Evolutionary conservation across 2,797 vertebrate genomes (phyloP).

Genomic region (Enteromius radiatus): DNA sequence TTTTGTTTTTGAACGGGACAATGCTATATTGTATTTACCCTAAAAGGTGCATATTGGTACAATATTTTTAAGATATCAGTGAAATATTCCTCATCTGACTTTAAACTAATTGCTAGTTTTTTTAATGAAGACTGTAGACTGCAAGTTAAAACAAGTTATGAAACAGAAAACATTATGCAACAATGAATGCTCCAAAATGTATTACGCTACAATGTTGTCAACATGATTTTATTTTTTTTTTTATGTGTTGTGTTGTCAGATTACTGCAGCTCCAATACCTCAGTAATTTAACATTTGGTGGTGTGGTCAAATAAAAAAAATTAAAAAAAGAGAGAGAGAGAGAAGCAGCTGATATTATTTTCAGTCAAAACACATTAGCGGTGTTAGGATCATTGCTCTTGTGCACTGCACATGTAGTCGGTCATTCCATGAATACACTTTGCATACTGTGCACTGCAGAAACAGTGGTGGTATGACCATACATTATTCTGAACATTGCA

Average conservation of each 20-base stretch:
- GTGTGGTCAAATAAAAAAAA: neutral
- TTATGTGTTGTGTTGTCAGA: neutral
- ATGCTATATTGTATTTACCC: neutral
- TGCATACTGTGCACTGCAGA: neutral
- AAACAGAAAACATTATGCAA: neutral
- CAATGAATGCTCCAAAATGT: neutral
- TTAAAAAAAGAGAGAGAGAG: neutral
- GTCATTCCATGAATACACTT: neutral
- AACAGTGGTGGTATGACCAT: neutral
- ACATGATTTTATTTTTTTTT: neutral
- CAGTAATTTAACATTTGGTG: neutral
- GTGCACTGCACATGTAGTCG: neutral
- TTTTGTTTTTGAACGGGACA: neutral
- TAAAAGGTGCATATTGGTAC: neutral
- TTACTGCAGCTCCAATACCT: neutral
- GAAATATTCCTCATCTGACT: neutral
- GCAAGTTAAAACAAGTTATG: neutral
- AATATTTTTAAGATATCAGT: neutral
- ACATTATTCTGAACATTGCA: constrained; percentile 45
- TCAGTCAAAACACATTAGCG: neutral
- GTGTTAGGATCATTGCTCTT: neutral
- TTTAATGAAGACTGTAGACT: neutral
- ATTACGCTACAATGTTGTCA: neutral
- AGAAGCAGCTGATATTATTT: neutral
- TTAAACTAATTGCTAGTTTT: neutral